Evolutionary conservation across 2,113 vertebrate genomes (phyloP), one percentile per base, ranked within the genome.

Genomic region (Nothobranchius furzeri): DNA sequence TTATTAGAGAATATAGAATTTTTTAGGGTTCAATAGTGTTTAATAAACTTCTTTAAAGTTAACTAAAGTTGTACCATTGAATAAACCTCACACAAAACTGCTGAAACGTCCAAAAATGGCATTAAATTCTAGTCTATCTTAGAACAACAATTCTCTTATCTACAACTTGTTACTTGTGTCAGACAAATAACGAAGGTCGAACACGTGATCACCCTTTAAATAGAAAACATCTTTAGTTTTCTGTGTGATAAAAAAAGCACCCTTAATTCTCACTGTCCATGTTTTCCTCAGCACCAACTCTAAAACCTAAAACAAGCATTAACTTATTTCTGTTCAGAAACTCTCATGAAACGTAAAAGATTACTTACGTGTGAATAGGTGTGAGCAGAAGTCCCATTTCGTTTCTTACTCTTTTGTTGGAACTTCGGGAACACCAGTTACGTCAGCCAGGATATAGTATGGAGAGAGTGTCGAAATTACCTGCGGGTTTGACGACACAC

Each of bases 401-500:
- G n/a, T 25, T 20, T 20, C 47, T 30, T 53, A n/a, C 3, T 3
- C 47, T 49, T 49, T 9, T 24, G 49, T 35, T 46, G 30, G 40
- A 78, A 66, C 58, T 8, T 67, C 46, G 6, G 11, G 14, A 45
- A n/a, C 1, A 5, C 0, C 20, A 46, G 8, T 45, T 35, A 47
- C 64, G 49, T 43, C 48, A 60, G 37, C 15, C 69, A 40, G 70
- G 17, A 49, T 0, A 42, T 11, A 10, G 10, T 17, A 13, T 61
- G 51, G 12, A 43, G 8, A 24, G 13, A 59, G 65, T 77, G 67
- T 78, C 45, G 81, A 72, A 82, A 88, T 66, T 57, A 57, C 68
- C 78, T 77, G 64, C 12, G 66, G n/a, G 61, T 2, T 49, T 24
- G 15, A n/a, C 1, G 79, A 67, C 82, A 77, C 84, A 58, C 88